These are phyloP conservation scores for Lepidurus apus DNA, from an alignment of 1,140 invertebrate species.

Conservation along the genomic window DNA sequence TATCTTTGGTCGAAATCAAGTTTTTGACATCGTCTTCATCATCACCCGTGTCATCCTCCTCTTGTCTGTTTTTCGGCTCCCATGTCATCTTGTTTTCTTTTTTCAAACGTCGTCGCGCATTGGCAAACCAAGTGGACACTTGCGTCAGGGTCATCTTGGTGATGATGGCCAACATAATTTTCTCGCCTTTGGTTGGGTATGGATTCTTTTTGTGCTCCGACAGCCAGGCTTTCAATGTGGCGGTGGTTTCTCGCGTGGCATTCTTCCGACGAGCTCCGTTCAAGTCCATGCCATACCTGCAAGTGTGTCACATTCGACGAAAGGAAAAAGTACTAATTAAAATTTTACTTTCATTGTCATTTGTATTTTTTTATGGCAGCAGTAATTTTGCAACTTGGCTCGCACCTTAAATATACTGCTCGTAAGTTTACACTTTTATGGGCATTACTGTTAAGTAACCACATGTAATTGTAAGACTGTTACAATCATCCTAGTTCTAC, in stretches of 20 bases:
- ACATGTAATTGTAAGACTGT: too few species aligned
- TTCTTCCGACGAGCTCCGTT: constrained; percentile 90
- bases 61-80: constrained; percentile 52
- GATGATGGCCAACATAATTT: constrained; percentile 97
- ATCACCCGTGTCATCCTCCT: constrained; percentile 45
- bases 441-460: too few species aligned
- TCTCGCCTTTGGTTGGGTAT: constrained; percentile 97
- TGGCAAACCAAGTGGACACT: constrained; percentile 66
- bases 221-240: constrained; percentile 90
- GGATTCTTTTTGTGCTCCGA: constrained; percentile 89
- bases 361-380: neutral
- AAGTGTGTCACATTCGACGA: constrained; percentile 36
- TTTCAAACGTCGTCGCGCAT: constrained; percentile 57
- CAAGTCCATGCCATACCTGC: constrained; percentile 82
- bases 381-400: too few species aligned
- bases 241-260: constrained; percentile 93
- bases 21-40: constrained; percentile 48
- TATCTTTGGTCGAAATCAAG: constrained; percentile 57
- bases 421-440: too few species aligned
- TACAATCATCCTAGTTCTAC: too few species aligned
- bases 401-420: too few species aligned
- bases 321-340: constrained; percentile 1
- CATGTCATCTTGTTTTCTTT: constrained; percentile 68
- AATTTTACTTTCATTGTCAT: neutral
- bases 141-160: constrained; percentile 94